A percentile compares a stretch with the other conserved stretches of the same genome.
Evolutionary conservation across 2,888 invertebrate species (phyloP).

Genomic region (Heliconius erato): DNA sequence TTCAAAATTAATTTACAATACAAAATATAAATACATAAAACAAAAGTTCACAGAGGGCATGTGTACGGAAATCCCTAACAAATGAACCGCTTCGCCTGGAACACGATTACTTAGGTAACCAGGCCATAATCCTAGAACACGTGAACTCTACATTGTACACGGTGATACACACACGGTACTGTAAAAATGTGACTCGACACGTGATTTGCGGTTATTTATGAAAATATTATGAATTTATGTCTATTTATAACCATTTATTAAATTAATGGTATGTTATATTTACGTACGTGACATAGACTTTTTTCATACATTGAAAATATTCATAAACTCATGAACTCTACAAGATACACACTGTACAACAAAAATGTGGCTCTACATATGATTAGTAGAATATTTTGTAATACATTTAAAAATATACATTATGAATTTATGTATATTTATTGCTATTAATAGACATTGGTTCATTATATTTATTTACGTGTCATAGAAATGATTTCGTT

Average conservation of each 20-base stretch:
- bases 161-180: conserved; percentile 5
- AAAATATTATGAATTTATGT: background rate
- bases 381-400: too few species aligned
- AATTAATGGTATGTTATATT: background rate
- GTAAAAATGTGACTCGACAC: conserved; percentile 8
- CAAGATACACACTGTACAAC: background rate
- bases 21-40: background rate
- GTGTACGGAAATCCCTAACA: conserved; percentile 21
- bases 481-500: too few species aligned
- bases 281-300: background rate
- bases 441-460: too few species aligned
- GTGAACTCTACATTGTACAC: conserved; percentile 21
- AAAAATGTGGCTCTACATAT: background rate
- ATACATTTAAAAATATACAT: too few species aligned
- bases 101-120: conserved; percentile 37
- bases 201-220: background rate
- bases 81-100: conserved; percentile 8
- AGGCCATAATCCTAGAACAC: conserved; percentile 23
- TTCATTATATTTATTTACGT: too few species aligned
- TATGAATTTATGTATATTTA: too few species aligned
- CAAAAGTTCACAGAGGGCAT: conserved; percentile 25
- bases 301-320: too few species aligned
- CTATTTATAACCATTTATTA: conserved; percentile 13
- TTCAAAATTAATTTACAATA: too few species aligned
- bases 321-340: background rate